These are phyloP conservation scores for Cladopsammia gracilis DNA, from an alignment of 64 coral and sea anemone genomes.

Conservation along the genomic window DNA sequence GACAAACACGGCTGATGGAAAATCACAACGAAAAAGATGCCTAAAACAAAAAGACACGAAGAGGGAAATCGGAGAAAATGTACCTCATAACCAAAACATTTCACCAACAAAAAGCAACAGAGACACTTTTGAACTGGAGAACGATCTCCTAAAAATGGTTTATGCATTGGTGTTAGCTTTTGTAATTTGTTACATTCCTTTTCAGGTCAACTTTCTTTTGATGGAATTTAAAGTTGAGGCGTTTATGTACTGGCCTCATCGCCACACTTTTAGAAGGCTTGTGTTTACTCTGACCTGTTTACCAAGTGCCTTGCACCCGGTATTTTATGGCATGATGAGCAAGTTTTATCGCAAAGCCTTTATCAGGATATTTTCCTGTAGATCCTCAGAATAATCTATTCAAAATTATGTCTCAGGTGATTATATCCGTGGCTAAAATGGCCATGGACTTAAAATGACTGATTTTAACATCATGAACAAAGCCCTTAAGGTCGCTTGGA, in stretches of 20 bases:
- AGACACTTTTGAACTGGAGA: slow-evolving; percentile 20
- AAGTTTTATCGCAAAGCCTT: slow-evolving; percentile 70
- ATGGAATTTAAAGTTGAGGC: background rate
- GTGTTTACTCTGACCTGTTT: slow-evolving; percentile 25
- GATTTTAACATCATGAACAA: too few species aligned
- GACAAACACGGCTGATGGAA: background rate
- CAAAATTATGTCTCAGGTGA: too few species aligned
- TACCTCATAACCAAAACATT: background rate
- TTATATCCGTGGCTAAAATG: too few species aligned
- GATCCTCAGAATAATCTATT: too few species aligned
- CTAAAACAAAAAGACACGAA: background rate
- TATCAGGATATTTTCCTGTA: slow-evolving; percentile 32
- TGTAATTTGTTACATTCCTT: slow-evolving; percentile 63
- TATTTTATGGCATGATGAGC: slow-evolving; percentile 73
- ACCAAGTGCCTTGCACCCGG: slow-evolving; percentile 63
- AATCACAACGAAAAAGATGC: background rate
- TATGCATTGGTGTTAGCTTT: slow-evolving; percentile 64
- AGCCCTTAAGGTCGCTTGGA: too few species aligned
- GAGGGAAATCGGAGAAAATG: background rate
- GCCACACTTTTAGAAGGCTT: background rate
- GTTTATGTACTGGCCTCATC: slow-evolving; percentile 7
- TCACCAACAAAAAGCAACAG: background rate
- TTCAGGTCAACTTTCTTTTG: slow-evolving; percentile 46
- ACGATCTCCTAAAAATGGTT: slow-evolving; percentile 66
- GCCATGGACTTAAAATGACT: too few species aligned